Base-by-base conservation (phyloP, 2,888 invertebrate genomes). In the Chaetoderma sp. region DNA sequence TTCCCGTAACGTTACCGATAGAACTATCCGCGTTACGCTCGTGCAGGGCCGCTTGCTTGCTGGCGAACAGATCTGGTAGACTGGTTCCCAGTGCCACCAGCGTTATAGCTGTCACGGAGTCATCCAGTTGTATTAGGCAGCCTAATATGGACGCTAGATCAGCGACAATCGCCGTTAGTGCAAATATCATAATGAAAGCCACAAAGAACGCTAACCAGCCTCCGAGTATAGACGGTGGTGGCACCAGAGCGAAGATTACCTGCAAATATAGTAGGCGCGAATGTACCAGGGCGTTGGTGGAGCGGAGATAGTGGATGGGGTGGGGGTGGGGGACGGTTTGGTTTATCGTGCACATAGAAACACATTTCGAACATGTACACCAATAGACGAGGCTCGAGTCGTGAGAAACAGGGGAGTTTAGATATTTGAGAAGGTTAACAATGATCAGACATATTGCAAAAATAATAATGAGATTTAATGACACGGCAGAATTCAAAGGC, bases 1-100 rank as follows among this genome's bases (percentile, higher is more conserved):
- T 89, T 49, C 90, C 90, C 4, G 90, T 90, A 10, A 90, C 88
- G 75, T 90, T 90, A 25, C 90, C 90, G 50, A 90, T 87, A 1
- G 90, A 89, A 73, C 89, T 89, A 78, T 91, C 90, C 0, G 90
- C 90, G 62, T 87, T 83, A 70, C 87, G 87, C 73, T 90, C 90
- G 72, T 87, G 70, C 16, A 70, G 68, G 1, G 90, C 90, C 0
- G 90, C 90, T 23, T 88, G 85, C 73, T 88, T 87, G 55, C 89
- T 89, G 25, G 90, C 90, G 77, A 90, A 90, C 18, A 90, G 87
- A 79, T 90, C 90, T 0, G 90, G 90, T 13, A 90, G 83, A 50
- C 89, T 89, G 1, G 90, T 82, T 60, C 90, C 90, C 68, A 90
- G 77, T 16, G 90, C 90, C 16, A 90, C 90, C 64, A 90, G 79